Base-by-base conservation (phyloP, 2,888 invertebrate species). In the Ernsta delagoae region DNA sequence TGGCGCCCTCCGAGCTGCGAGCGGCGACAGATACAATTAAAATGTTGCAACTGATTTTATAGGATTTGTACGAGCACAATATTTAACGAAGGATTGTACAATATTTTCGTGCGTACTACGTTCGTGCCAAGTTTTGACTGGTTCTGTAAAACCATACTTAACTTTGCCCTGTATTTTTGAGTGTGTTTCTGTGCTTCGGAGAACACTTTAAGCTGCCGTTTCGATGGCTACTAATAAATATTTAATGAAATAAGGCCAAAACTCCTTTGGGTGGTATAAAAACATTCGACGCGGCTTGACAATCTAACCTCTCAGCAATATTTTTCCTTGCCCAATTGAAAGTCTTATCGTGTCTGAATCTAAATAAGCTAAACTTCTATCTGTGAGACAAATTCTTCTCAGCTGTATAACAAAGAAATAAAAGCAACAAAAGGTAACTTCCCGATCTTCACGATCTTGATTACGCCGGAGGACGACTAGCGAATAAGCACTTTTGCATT, bases 11-110 rank as follows among this genome's bases (percentile, higher is more conserved):
- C 60, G 48, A 48, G 24, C 8, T 24, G 53, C 24, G 9, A 24
- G 9, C 34, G n/a, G 48, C 61, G 45, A 59, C 65, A 59, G 65
- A 65, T 65, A 65, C 65, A 65, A 65, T 65, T 65, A 65, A 57
- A 65, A 57, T 24, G 48, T 45, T 65, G 36, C 39, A 5, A 65
- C 65, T 48, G 65, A 65, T 65, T 65, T 59, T 65, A 39, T 59
- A 59, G 34, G 9, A 65, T 16, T 39, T 48, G 16, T 43, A 62
- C 45, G n/a, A n/a, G n/a, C n/a, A n/a, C n/a, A 36, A 57, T 59
- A 16, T 64, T 53, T 54, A 45, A 43, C 12, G n/a, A 45, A 34
- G 50, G 16, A 50, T 50, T 50, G 50, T 50, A 43, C 5, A 11
- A n/a, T n/a, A n/a, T 11, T 11, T 43, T 43, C 9, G 9, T 43